Base-by-base conservation (phyloP, 1,140 invertebrate genomes). In the Hydropsyche tenuis region DNA sequence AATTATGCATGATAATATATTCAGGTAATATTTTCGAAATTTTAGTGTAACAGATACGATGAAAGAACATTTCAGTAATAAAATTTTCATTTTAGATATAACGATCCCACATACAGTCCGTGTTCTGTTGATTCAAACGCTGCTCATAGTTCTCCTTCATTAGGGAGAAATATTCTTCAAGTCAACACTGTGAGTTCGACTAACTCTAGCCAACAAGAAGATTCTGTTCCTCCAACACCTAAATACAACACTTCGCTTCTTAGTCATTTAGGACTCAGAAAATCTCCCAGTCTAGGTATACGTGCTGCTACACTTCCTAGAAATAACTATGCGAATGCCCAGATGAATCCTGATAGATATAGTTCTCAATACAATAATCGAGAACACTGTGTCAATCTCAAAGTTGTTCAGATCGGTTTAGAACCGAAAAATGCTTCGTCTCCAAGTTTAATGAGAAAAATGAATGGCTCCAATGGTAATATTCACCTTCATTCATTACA, bases 271-370 rank as follows among this genome's bases (percentile, higher is more conserved):
- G 56, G 18, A 4, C 80, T 84, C 6, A 78, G 83, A 1, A 85
- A 86, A 73, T 86, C 85, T 6, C 86, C 87, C 0, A 84, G 82
- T 73, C 84, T 85, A 70, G 88, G 89, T n/a, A 79, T 88, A 6
- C 80, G 90, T 30, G 90, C 91, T 1, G 88, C 90, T 1, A 93
- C 91, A 7, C 79, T 92, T 27, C 91, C 91, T 0, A 86, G 91
- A 51, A 92, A 92, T 77, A 88, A 90, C 48, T 91, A 90, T 76
- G 77, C 83, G 75, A 79, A 87, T 77, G 80, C 85, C 79, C 83
- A 83, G 56, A 85, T 84, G 80, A 84, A 84, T 63, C 82, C 84
- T 7, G 85, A 85, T 46, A 80, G 85, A 75, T 86, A 85, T 71
- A 85, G 83, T 73, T 85, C 83, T 0, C 85, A 85, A 71, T 85